Conservation (phyloP, 1,140 invertebrate species). For the Cotesia vestalis region DNA sequence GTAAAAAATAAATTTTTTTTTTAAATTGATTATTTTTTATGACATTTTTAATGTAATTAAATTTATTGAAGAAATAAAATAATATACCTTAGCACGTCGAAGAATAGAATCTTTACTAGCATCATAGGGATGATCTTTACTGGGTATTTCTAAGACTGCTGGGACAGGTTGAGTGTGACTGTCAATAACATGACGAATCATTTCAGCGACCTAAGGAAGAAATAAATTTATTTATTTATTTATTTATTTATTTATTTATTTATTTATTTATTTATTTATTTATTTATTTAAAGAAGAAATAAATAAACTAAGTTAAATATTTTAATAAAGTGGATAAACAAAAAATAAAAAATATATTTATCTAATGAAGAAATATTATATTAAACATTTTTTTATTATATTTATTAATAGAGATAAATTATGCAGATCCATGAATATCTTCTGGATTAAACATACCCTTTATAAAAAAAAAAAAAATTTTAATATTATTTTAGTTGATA, state of each 20-base stretch:
- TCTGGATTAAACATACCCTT: slow-evolving; percentile 90
- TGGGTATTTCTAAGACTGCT: slow-evolving; percentile 97
- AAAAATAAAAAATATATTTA: no score
- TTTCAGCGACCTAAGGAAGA: slow-evolving; percentile 83
- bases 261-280: no score
- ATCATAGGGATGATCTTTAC: slow-evolving; percentile 99
- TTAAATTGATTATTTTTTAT: no score
- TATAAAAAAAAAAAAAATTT: slow-evolving; percentile 34
- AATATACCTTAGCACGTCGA: slow-evolving; percentile 84
- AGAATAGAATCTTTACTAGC: slow-evolving; percentile 98
- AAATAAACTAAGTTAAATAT: no score
- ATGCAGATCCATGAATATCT: slow-evolving; percentile 66
- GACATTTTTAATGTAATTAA: no score
- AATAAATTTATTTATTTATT: no score
- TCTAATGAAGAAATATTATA: no score
- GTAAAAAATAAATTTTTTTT: slow-evolving; percentile 17
- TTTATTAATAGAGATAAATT: not conserved
- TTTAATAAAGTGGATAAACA: no score
- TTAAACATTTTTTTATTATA: not conserved
- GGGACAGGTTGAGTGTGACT: slow-evolving; percentile 92
- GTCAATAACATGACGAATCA: slow-evolving; percentile 97
- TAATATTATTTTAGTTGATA: slow-evolving; percentile 16
- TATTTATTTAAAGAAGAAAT: no score
- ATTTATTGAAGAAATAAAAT: no score
- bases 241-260: no score